Base-by-base conservation (phyloP, 1,140 invertebrate species). In the Aphaenogaster ashmeadi region DNA sequence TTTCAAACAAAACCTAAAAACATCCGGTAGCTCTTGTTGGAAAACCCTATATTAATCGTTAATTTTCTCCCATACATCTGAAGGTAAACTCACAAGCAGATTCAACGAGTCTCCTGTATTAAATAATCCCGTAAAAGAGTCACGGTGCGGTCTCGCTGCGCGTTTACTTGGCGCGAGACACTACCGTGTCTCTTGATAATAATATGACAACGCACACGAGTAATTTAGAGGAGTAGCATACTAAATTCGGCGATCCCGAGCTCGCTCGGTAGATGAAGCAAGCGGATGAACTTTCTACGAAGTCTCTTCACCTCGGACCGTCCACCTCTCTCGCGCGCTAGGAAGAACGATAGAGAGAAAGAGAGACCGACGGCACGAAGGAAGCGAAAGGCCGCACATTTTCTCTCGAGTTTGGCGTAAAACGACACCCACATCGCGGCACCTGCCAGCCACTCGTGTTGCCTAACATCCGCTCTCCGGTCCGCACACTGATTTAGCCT, bases 401-500 rank as follows among this genome's bases (percentile, higher is more conserved):
- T 86, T 91, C 77, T 91, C 33, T 88, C 87, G 78, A 84, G 89
- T 91, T 91, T 83, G 72, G 78, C 87, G 81, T 91, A 89, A 91
- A 91, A 89, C 69, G 90, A 89, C 90, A 91, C 88, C 91, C 88
- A 92, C 88, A 56, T 54, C 69, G 60, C 52, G 88, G 91, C 91
- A 92, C 91, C 91, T 92, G 91, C 88, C 83, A 50, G 38, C 86
- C 86, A 90, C 89, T 90, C 84, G 74, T 62, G 79, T 90, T 90
- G 90, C 88, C 66, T 87, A 92, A 92, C 91, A 92, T 91, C 90
- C 90, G 90, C 85, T 91, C 84, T 38, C 18, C 54, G 78, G 77
- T 87, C 79, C 83, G 54, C 36, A 69, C 56, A 91, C 87, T 90
- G 86, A 90, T 87, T 89, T 77, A 69, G 74, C 44, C 36, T 21